Conservation (phyloP, 2,113 vertebrate species). For the Phocoena sinus region DNA sequence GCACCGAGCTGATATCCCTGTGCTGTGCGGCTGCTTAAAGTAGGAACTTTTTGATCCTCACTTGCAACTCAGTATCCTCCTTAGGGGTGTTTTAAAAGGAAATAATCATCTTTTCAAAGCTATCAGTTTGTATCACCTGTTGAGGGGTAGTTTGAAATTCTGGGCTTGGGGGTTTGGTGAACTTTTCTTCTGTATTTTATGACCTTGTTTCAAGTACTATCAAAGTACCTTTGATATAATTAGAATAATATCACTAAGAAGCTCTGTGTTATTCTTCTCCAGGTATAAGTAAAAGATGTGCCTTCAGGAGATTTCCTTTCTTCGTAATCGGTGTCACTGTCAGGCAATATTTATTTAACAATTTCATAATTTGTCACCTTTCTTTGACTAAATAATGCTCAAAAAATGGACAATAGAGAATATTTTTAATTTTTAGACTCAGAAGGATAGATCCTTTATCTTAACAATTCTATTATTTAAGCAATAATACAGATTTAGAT, state of each 20-base stretch:
- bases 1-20: no score
- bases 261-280: not conserved
- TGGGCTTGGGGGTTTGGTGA: not conserved
- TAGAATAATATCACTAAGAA: not conserved
- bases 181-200: conserved; percentile 20
- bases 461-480: not conserved
- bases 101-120: not conserved
- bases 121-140: not conserved
- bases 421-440: not conserved
- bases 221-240: not conserved
- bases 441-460: not conserved
- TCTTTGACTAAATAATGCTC: not conserved
- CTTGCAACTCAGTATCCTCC: not conserved
- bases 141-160: not conserved
- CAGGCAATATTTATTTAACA: not conserved
- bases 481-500: not conserved
- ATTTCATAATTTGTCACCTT: not conserved
- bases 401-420: not conserved
- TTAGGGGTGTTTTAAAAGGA: not conserved
- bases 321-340: not conserved
- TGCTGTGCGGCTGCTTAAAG: not conserved
- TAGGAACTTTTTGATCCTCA: not conserved
- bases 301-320: not conserved
- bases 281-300: not conserved
- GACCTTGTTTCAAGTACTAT: not conserved